These are phyloP conservation scores for Scaeva pyrastri DNA, from an alignment of 2,888 invertebrate species.

Conservation along the genomic window DNA sequence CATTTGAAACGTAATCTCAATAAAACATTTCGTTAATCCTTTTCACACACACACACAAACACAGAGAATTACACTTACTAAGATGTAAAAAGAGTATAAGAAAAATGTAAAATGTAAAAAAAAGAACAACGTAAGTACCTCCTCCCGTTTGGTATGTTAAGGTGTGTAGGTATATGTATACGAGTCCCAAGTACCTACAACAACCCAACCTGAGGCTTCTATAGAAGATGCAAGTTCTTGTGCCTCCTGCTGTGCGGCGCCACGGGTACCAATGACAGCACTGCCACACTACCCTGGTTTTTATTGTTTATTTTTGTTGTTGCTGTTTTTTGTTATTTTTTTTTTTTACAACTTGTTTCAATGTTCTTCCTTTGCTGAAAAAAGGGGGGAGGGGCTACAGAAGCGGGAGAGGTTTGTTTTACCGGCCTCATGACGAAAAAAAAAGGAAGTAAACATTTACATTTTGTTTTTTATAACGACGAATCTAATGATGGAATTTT, in stretches of 20 bases:
- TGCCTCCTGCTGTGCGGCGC: constrained; percentile 24
- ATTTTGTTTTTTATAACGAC: constrained; percentile 41
- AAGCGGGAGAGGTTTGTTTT: not conserved
- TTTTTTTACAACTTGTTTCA: not conserved
- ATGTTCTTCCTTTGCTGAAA: not conserved
- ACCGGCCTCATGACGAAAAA: not conserved
- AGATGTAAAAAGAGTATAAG: constrained; percentile 15
- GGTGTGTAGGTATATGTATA: no score
- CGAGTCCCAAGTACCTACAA: no score
- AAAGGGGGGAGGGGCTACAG: not conserved
- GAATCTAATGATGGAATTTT: constrained; percentile 43
- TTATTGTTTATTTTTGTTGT: no score
- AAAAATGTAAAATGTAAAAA: constrained; percentile 5
- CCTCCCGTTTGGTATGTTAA: no score
- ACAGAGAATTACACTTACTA: constrained; percentile 44
- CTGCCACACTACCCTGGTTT: constrained; percentile 34
- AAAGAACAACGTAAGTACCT: constrained; percentile 34
- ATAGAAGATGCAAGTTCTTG: constrained; percentile 48
- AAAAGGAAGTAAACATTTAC: constrained; percentile 11
- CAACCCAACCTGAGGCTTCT: constrained; percentile 15
- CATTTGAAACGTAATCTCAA: constrained; percentile 64
- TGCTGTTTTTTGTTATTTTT: not conserved
- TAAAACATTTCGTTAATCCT: constrained; percentile 67
- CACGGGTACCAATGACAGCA: not conserved
- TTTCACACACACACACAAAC: no score